Base-by-base conservation (phyloP, 2,888 invertebrate species). In the Agrochola lychnidis region DNA sequence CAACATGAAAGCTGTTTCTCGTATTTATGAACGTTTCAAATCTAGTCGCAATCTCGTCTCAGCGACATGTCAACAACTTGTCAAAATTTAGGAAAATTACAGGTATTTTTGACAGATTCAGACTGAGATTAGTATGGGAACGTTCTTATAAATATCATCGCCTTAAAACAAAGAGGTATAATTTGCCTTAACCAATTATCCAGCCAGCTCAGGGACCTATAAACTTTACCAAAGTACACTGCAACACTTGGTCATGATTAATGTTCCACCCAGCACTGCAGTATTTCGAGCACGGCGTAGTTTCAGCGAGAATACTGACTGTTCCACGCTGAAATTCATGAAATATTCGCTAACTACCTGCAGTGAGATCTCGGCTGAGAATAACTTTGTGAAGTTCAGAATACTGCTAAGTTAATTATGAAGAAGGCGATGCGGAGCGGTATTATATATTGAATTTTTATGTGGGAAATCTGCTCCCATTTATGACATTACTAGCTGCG, bases 321-420 rank as follows among this genome's bases (percentile, higher is more conserved):
- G 6, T 22, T 68, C 30, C 36, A n/a, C 48, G 22, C 19, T 79
- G 59, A 22, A 70, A 53, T 25, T 56, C 79, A 71, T 83, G 68
- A 79, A 72, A 69, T 69, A 83, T 83, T 71, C 45, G 36, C 25
- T 9, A 56, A 56, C 30, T 40, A 48, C 25, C 45, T 78, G 42
- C 68, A 64, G 57, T 51, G 12, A 57, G 30, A 10, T 6, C 19
- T 14, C 1, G 12, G 36, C 6, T 45, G 16, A n/a, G 19, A 51
- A 63, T 45, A n/a, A 63, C 22, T 68, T 53, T 12, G 22, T 51
- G 25, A 40, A 51, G 4, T 42, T 40, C n/a, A 53, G 22, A 45
- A 42, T 22, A 40, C 14, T 76, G n/a, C 6, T 78, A n/a, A 36
- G 16, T 78, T 22, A 22, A 22, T 76, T 36, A 61, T 53, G 9